A percentile compares a stretch with the other conserved stretches of the same genome.
phyloP scores from a whole-genome alignment of 2,797 vertebrate species.

The Alosa sapidissima region DNA sequence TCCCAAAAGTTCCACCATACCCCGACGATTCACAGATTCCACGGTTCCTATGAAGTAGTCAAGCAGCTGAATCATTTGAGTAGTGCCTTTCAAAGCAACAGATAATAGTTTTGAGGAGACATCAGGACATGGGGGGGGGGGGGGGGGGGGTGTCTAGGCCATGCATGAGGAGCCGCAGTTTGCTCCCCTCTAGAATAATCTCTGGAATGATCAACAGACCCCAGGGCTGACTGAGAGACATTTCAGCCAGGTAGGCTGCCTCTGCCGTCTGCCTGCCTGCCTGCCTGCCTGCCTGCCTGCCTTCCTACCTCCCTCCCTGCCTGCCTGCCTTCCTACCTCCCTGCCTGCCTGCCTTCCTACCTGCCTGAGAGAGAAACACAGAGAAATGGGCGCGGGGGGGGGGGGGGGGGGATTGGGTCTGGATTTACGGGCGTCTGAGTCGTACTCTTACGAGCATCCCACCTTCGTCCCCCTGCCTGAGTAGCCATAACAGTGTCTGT shows the following conservation, averaged over 20 bases:
- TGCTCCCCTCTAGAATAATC: background rate
- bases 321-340: background rate
- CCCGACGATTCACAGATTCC: too few relatives aligned
- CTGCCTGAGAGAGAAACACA: background rate
- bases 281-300: too few relatives aligned
- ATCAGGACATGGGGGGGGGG: background rate
- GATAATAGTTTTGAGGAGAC: background rate
- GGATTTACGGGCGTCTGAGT: background rate
- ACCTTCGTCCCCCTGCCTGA: background rate
- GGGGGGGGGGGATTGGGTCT: background rate
- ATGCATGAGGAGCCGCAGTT: background rate
- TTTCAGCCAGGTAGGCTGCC: background rate
- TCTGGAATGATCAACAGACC: background rate
- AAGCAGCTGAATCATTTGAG: background rate
- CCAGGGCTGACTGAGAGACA: background rate
- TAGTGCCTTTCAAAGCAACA: too few relatives aligned
- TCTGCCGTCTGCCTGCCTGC: background rate
- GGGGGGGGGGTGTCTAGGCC: too few relatives aligned
- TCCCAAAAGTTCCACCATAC: background rate
- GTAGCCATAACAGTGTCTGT: constrained; percentile 47
- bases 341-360: background rate
- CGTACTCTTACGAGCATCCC: background rate
- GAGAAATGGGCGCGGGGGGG: background rate
- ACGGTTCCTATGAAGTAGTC: background rate
- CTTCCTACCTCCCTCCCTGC: background rate